phyloP scores from a whole-genome alignment of 2,113 vertebrate species.

The Platysternon megacephalum region DNA sequence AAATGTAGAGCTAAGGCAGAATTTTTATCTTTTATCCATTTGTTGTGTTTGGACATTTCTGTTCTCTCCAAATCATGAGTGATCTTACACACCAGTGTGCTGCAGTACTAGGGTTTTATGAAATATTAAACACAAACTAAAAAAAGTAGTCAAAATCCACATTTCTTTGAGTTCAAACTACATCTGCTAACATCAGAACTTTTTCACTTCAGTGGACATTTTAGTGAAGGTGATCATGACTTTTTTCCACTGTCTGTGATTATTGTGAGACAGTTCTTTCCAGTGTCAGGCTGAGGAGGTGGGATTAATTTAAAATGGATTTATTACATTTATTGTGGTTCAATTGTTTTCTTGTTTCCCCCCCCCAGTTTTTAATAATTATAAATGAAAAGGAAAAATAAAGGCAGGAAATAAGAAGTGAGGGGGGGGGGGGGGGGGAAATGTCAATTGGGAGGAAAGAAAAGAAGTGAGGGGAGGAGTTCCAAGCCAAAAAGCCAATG shows the following conservation, averaged over 20 bases:
- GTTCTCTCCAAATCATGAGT: neutral
- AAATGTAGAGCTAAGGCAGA: neutral
- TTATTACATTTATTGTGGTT: neutral
- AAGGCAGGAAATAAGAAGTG: accelerated
- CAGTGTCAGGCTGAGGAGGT: neutral
- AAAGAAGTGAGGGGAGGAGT: accelerated
- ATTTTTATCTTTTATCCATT: neutral
- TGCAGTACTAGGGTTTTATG: neutral
- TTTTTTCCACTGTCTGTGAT: neutral
- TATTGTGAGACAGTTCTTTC: neutral
- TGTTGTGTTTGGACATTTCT: neutral
- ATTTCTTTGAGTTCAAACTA: neutral
- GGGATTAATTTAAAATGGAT: neutral
- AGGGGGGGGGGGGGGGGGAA: neutral
- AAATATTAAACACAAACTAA: neutral
- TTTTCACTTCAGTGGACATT: neutral
- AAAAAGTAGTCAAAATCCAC: neutral
- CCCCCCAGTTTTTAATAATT: neutral
- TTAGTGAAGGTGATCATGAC: neutral
- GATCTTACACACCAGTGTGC: neutral
- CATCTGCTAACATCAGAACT: neutral
- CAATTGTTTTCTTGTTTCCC: neutral
- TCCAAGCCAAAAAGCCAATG: neutral
- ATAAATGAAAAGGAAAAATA: neutral
- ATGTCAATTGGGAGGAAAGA: neutral